Evolutionary conservation across 1,140 invertebrate genomes (phyloP), one percentile per base, ranked within the genome.

Genomic region (Pachypeltis micranthus): DNA sequence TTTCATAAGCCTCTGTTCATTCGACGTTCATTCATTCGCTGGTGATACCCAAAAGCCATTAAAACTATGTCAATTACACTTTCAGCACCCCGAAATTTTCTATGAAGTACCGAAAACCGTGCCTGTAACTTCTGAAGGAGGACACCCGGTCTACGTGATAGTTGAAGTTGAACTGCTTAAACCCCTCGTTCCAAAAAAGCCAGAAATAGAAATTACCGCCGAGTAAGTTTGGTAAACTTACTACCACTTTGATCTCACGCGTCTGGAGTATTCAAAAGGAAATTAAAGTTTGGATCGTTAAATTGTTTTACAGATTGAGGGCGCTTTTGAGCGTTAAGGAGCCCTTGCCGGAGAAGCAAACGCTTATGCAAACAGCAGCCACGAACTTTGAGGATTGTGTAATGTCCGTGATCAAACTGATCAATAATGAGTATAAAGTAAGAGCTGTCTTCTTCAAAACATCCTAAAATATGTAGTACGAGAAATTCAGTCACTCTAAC

Each of bases 161-260:
- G 47, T 62, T 14, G 39, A 62, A 62, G 47, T 62, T 25, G 27
- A 19, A 51, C 29, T 62, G 2, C 24, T 51, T 7, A 62, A 62
- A n/a, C 61, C 61, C 24, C 23, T 62, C 7, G 44, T 62, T n/a
- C 61, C 39, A 0, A 62, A 54, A 27, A 62, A 62, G 28, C 57
- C 61, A 16, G 44, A 51, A 19, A 44, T 57, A 19, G 61, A 62
- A 59, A 51, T 31, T 26, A 62, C 29, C 21, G 1, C n/a, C 3
- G 19, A 28, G 61, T 62, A 23, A 7, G 47, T 51, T 14, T 51
- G n/a, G n/a, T n/a, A n/a, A n/a, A n/a, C n/a, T n/a, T n/a, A n/a
- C n/a, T n/a, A n/a, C n/a, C n/a, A n/a, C n/a, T n/a, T n/a, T n/a
- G n/a, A n/a, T n/a, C n/a, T n/a, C n/a, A n/a, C n/a, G n/a, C n/a